Base-by-base conservation (phyloP, 2,888 invertebrate genomes). In the Dexiosoma caninum region DNA sequence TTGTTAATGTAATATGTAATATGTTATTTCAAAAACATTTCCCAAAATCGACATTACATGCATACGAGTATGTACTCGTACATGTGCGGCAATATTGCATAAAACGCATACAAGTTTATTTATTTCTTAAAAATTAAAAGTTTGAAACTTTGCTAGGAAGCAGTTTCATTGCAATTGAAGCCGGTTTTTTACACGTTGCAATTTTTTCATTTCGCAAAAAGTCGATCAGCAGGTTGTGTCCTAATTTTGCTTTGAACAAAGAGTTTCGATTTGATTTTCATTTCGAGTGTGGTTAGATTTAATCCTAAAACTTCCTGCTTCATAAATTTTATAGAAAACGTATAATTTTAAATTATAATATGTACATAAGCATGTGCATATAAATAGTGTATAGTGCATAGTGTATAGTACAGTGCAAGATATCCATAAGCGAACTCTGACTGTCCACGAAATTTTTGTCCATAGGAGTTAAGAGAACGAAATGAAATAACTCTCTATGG, bases 201-300 rank as follows among this genome's bases (percentile, higher is more conserved):
- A 23, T n/a, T 49, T 40, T 4, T n/a, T n/a, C n/a, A n/a, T n/a
- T n/a, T 53, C 27, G 66, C 53, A 16, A 49, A 77, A 77, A 77
- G 77, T 70, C 55, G 77, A 77, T 70, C 77, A 77, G 70, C 77
- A 77, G 77, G 77, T 78, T 78, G 70, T 69, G 77, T 78, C 70
- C 77, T 49, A 66, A 44, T 76, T 76, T 60, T 60, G 12, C 2
- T 53, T 32, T 42, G 6, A 10, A 10, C 37, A 4, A 42, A 64
- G 6, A 35, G 37, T 57, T 69, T 16, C 3, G 9, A n/a, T 59
- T 71, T 59, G 49, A 19, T 57, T 70, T 69, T 70, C 49, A 30
- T 27, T 51, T 51, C 3, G 42, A 32, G 19, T 53, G 35, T 44
- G 23, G n/a, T 64, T 49, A n/a, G 12, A 21, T 27, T 66, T 46